Evolutionary conservation across 2,888 invertebrate species (phyloP), one percentile per base, ranked within the genome.

Genomic region (Linnaemya vulpina): DNA sequence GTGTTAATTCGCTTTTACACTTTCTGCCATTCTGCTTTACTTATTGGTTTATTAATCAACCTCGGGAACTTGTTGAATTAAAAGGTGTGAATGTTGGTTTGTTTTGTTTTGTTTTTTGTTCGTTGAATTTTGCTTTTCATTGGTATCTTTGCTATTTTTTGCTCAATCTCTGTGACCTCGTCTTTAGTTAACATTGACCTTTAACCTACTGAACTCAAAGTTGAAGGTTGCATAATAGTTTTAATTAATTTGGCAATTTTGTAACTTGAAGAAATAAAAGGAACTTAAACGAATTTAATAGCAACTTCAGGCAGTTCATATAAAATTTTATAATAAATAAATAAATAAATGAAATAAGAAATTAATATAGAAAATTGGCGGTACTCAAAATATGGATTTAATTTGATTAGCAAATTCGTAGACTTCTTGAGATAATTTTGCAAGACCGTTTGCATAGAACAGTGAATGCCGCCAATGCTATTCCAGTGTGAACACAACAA

Each of bases 181-280:
- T 40, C 11, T 8, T 22, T 30, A 30, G 43, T 68, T 76, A 68
- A 77, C 79, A 86, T 86, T 87, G 86, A 87, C 81, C 78, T 84
- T 81, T 76, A 58, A 30, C 38, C 53, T 9, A 76, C 22, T 43
- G 22, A 46, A 25, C 10, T 3, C 22, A 9, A 53, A 51, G 51
- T 38, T 67, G 10, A 82, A 77, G 67, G 60, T 65, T 60, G 43
- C 30, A 8, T 20, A 25, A 15, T 9, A 5, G 43, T 38, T 49
- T 53, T 17, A 58, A 30, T 55, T 11, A 40, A 71, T 67, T 30
- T 17, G 13, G 17, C 8, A 11, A 10, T 46, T 46, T 1, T 17
- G 46, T 40, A 43, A 17, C 40, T 25, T 40, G 5, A 8, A 15
- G 17, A 62, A 62, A 17, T 1, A 60, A 17, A 49, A n/a, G n/a